A percentile compares a stretch with the other conserved stretches of the same genome.
Conservation (phyloP, 1,140 invertebrate species). For the Temnothorax nylanderi region DNA sequence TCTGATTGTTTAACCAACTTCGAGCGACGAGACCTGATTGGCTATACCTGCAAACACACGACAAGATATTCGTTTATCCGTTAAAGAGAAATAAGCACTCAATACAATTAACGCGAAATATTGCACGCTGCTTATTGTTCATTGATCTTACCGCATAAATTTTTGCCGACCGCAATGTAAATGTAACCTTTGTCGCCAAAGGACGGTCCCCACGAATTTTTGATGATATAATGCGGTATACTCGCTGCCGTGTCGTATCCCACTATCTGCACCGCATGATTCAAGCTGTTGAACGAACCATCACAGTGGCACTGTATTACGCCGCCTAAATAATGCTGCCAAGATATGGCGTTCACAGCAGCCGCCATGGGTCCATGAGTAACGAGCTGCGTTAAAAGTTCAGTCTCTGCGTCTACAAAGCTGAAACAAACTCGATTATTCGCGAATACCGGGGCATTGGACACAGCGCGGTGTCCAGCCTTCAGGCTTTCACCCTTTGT, state of each 20-base stretch:
- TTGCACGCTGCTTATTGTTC: neutral
- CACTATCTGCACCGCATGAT: conserved; percentile 95
- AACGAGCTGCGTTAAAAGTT: conserved; percentile 88
- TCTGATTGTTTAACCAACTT: conserved; percentile 71
- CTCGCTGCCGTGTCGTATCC: conserved; percentile 92
- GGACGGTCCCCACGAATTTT: conserved; percentile 93
- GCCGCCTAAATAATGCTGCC: conserved; percentile 96
- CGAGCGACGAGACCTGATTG: conserved; percentile 84
- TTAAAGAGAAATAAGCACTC: neutral
- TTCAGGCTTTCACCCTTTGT: neutral
- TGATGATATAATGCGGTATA: conserved; percentile 93
- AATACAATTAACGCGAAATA: neutral
- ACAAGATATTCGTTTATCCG: neutral
- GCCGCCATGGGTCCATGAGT: conserved; percentile 91
- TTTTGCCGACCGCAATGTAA: conserved; percentile 91
- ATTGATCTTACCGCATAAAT: conserved; percentile 89
- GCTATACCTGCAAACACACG: conserved; percentile 81
- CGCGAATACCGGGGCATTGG: neutral
- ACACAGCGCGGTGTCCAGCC: neutral
- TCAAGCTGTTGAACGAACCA: conserved; percentile 87
- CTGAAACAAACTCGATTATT: conserved; percentile 81
- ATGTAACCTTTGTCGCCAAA: conserved; percentile 93
- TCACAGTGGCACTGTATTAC: conserved; percentile 94
- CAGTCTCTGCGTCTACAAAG: conserved; percentile 89
- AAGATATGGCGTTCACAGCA: conserved; percentile 93